Base-by-base conservation (phyloP, 1,140 invertebrate genomes). In the Hesperophylax magnus region DNA sequence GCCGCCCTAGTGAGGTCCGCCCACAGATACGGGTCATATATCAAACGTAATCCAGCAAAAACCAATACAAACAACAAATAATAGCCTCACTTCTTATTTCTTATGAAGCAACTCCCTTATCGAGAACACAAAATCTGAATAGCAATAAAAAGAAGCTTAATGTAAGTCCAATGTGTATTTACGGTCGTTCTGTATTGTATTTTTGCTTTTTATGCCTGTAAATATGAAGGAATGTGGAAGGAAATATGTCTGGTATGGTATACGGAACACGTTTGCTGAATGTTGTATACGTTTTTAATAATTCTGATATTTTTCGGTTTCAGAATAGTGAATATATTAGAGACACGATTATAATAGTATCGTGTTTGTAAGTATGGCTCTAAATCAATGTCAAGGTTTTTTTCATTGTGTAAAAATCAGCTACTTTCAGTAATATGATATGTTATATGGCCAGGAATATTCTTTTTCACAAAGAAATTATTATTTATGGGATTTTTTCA, bases 141-240 rank as follows among this genome's bases (percentile, higher is more conserved):
- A 22, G 67, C 67, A 39, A 71, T 71, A 71, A 71, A 71, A 71
- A 71, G n/a, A n/a, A 34, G n/a, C 67, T 71, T 71, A 71, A 71
- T 71, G 39, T 52, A 47, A 52, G 67, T 17, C 34, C 31, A 71
- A 71, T 71, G 67, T 47, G 15, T 39, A 47, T 71, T 71, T 71
- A 34, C 24, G 18, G 63, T 34, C 17, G n/a, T 11, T 47, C n/a
- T 71, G 67, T 52, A 52, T 71, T 71, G 34, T 71, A 52, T 71
- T 71, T 71, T 47, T 47, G 9, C 39, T 47, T 47, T 47, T 71
- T 65, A 65, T 65, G 61, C 15, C 14, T 65, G 20, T 17, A 31
- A 63, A 24, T 63, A 63, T 63, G 60, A 63, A 20, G 20, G 20
- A 63, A 63, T 63, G 22, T 63, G 60, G 3, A 63, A 17, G 54